Conservation (phyloP, 2,888 invertebrate genomes). For the Nymphalis polychloros region DNA sequence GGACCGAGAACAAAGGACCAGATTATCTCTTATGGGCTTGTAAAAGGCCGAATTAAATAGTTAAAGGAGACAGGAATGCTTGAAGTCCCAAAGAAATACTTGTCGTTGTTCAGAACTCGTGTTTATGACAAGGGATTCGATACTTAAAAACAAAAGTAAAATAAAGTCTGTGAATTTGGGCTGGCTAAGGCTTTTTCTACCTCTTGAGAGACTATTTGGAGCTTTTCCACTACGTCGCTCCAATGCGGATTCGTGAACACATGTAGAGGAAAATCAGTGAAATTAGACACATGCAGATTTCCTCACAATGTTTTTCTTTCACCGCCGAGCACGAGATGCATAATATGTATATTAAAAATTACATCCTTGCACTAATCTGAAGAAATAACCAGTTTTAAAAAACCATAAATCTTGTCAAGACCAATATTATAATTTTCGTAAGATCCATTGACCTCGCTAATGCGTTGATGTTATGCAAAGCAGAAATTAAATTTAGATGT, state of each 20-base stretch:
- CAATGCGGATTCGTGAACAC: not conserved
- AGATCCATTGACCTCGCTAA: conserved; percentile 4
- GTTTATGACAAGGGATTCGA: conserved; percentile 29
- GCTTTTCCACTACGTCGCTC: not conserved
- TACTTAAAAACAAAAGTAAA: not conserved
- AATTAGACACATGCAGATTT: too few relatives aligned
- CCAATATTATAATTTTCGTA: conserved; percentile 1
- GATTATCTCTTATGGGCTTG: conserved; percentile 60
- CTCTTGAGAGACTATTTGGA: not conserved
- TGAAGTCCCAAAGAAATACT: conserved; percentile 49
- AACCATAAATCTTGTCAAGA: conserved; percentile 2
- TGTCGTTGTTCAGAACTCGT: conserved; percentile 28
- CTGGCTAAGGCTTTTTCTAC: not conserved
- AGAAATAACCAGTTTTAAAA: too few relatives aligned
- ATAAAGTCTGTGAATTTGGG: not conserved
- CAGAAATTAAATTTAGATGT: conserved; percentile 6
- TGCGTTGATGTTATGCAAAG: not conserved
- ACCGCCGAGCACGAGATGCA: too few relatives aligned
- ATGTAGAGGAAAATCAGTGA: too few relatives aligned
- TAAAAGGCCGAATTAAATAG: conserved; percentile 74
- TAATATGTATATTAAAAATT: too few relatives aligned
- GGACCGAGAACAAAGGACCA: conserved; percentile 63
- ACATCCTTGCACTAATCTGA: too few relatives aligned
- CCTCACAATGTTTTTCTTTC: too few relatives aligned
- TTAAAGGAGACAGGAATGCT: conserved; percentile 58